phyloP scores from a whole-genome alignment of 2,113 vertebrate species.

The Todiramphus chloris region DNA sequence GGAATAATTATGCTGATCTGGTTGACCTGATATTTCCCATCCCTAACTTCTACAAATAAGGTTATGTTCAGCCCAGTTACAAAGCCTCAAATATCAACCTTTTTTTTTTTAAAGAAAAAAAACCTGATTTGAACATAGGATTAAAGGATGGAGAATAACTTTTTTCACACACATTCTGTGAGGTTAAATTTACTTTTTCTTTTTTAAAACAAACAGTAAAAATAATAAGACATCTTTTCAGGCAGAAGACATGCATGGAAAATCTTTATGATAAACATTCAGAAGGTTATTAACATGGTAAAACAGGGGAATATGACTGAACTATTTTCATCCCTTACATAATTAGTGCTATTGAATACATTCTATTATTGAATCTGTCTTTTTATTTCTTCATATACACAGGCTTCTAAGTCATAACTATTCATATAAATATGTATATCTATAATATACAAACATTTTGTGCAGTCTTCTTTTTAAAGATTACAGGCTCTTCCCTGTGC shows the following conservation, averaged over 20 bases:
- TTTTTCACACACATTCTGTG: neutral
- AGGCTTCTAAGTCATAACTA: neutral
- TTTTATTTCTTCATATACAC: neutral
- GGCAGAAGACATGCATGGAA: neutral
- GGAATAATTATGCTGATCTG: neutral
- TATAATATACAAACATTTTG: neutral
- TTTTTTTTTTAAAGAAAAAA: neutral
- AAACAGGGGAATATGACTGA: neutral
- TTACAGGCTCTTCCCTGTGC: neutral
- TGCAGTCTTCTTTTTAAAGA: neutral
- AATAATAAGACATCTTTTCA: neutral
- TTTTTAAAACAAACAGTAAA: neutral
- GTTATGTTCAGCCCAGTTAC: neutral
- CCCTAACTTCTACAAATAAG: neutral
- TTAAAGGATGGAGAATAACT: neutral
- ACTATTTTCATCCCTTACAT: neutral
- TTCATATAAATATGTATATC: neutral
- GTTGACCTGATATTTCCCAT: neutral
- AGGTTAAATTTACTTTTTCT: neutral
- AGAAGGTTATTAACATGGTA: neutral
- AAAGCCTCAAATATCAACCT: neutral
- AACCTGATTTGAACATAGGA: neutral
- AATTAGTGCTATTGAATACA: neutral
- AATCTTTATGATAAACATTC: neutral
- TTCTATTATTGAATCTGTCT: neutral